Base-by-base conservation (phyloP, 2,888 invertebrate genomes). In the Apodemia hepburni region DNA sequence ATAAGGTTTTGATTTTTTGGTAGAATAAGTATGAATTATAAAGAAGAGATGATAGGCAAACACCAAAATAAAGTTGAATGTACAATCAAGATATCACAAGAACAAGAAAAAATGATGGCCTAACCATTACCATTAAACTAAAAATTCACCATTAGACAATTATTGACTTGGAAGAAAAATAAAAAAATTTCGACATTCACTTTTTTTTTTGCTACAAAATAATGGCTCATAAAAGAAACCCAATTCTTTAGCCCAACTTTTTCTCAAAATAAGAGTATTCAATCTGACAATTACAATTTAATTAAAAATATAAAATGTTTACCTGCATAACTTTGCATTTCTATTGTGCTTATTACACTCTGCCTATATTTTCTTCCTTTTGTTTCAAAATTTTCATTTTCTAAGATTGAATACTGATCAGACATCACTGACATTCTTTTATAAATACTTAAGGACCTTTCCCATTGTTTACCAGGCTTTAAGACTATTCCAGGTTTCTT, bases 401-500 rank as follows among this genome's bases (percentile, higher is more conserved):
- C 88, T 49, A 93, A 66, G 63, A 92, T 72, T 3, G 86, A 82
- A 61, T 78, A 82, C 69, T 78, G 71, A 73, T 88, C 80, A 65
- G 76, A 82, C 78, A 80, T 87, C 73, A 79, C 84, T 63, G 85
- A 92, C 76, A 92, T 85, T 73, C 90, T 87, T 68, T 87, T 93
- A 72, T 93, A 92, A 66, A 92, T 92, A 66, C 92, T 93, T 6
- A 95, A 74, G 0, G 95, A 94, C 73, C 95, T 92, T 60, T 94
- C 92, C 94, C 95, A 95, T 74, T 93, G 90, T 75, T 94, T 95
- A 0, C 95, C 95, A 12, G 95, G 93, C 69, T 93, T 93, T 2
- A 95, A 77, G 12, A 92, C 81, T 69, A 94, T 84, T 3, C 70
- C 73, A 59, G 77, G 78, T 71, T 81, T 85, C 27, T 42, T 47